A percentile compares a stretch with the other conserved stretches of the same genome.
Conservation (phyloP, 2,797 vertebrate genomes). For the Oreortyx pictus region DNA sequence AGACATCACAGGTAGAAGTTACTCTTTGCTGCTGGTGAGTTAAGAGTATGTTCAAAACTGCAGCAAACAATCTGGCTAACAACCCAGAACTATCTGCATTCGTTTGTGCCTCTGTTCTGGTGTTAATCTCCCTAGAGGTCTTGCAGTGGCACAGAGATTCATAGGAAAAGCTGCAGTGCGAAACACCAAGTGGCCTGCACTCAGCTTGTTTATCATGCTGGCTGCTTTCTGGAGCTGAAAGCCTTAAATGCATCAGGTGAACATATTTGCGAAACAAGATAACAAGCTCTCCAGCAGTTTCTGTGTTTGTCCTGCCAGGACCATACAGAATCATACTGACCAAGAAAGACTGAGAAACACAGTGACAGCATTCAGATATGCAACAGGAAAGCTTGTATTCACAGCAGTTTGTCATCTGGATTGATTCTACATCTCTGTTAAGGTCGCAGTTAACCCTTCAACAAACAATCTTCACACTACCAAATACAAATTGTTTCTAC, state of each 20-base stretch:
- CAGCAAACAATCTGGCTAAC: constrained; percentile 18
- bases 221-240: not conserved
- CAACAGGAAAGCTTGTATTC: not conserved
- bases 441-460: not conserved
- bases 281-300: not conserved
- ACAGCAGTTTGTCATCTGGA: not conserved
- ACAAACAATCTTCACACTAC: not conserved
- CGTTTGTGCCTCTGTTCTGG: not conserved
- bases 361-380: not conserved
- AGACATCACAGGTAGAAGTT: not conserved
- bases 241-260: constrained; percentile 13
- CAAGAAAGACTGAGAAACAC: not conserved
- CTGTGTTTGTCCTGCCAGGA: not conserved
- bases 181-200: not conserved
- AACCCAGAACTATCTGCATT: not conserved
- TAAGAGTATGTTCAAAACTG: not conserved
- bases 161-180: not conserved
- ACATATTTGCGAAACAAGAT: not conserved
- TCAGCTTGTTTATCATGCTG: not conserved
- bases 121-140: not conserved
- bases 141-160: not conserved
- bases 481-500: not conserved
- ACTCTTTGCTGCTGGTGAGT: not conserved
- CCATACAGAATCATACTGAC: not conserved
- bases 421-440: not conserved